Base-by-base conservation (phyloP, 1,140 invertebrate species). In the Ditylenchus dipsaci region DNA sequence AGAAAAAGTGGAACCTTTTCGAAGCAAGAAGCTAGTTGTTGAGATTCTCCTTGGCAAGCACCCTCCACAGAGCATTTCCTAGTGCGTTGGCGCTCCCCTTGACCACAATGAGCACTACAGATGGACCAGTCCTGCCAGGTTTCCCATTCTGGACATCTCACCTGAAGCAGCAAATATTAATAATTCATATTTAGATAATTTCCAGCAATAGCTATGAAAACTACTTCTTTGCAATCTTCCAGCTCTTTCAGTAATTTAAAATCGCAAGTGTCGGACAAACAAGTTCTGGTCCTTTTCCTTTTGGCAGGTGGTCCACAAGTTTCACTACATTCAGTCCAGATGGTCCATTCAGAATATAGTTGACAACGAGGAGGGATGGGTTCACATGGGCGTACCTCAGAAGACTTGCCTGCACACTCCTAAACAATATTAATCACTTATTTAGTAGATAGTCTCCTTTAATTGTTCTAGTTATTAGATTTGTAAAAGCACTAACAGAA, bases 71-170 rank as follows among this genome's bases (percentile, higher is more conserved):
- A 42, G 30, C 71, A 78, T 17, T 38, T 43, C 27, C 72, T 61
- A 42, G 45, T 59, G n/a, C 75, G 57, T 13, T 47, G 49, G 38
- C 65, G 58, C 23, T 38, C 26, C 0, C 76, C 76, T 17, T 68
- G 69, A 19, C 76, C 76, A 71, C 76, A 78, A 30, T 19, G 49
- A 21, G 59, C 69, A 23, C 63, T 66, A 38, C 80, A 82, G 11
- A 33, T 19, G 26, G 65, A 63, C 72, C 79, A 80, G 15, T 73
- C 68, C 42, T 69, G 53, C 80, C 80, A 82, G 1, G 13, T 7
- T 29, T 30, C 21, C 76, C 72, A 72, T 26, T 76, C 74, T 23
- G 68, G 61, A 30, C 65, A 67, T n/a, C 27, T 17, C 43, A n/a
- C 13, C 19, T 60, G 30, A 5, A 27, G 17, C 9, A 30, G n/a